Conservation (phyloP, 1,140 invertebrate genomes). For the Matsumurasca onukii region DNA sequence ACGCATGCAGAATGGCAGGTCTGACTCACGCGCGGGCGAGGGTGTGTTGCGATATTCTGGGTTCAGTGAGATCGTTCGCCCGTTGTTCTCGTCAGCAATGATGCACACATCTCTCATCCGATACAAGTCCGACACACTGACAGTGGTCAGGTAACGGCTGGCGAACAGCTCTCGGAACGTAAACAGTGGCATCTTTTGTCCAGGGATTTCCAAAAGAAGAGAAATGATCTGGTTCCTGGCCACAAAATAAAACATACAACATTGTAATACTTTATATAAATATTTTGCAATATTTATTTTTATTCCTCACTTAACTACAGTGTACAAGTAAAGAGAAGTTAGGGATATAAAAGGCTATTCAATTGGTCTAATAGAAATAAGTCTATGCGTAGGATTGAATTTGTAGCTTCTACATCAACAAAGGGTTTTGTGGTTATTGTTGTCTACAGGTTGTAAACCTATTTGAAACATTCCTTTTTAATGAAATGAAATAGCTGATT, state of each 20-base stretch:
- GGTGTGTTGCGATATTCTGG: slow-evolving; percentile 51
- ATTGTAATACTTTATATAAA: too few relatives aligned
- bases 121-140: slow-evolving; percentile 79
- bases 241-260: slow-evolving; percentile 35
- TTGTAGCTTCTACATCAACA: too few relatives aligned
- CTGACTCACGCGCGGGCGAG: slow-evolving; percentile 47
- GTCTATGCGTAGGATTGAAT: too few relatives aligned
- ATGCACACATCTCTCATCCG: slow-evolving; percentile 75
- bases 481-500: too few relatives aligned
- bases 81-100: slow-evolving; percentile 68
- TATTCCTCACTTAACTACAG: too few relatives aligned
- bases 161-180: slow-evolving; percentile 86
- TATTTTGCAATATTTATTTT: too few relatives aligned
- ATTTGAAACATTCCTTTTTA: too few relatives aligned
- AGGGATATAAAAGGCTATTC: too few relatives aligned
- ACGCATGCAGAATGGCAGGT: slow-evolving; percentile 16
- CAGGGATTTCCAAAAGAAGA: slow-evolving; percentile 68
- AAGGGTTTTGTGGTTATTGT: too few relatives aligned
- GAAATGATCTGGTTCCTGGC: slow-evolving; percentile 55
- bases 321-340: too few relatives aligned
- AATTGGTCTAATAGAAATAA: too few relatives aligned
- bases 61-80: slow-evolving; percentile 62
- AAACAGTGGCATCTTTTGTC: slow-evolving; percentile 74
- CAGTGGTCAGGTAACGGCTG: slow-evolving; percentile 73
- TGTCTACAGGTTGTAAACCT: too few relatives aligned